phyloP scores from a whole-genome alignment of 2,888 invertebrate genomes.

The Scaptomyza flava region DNA sequence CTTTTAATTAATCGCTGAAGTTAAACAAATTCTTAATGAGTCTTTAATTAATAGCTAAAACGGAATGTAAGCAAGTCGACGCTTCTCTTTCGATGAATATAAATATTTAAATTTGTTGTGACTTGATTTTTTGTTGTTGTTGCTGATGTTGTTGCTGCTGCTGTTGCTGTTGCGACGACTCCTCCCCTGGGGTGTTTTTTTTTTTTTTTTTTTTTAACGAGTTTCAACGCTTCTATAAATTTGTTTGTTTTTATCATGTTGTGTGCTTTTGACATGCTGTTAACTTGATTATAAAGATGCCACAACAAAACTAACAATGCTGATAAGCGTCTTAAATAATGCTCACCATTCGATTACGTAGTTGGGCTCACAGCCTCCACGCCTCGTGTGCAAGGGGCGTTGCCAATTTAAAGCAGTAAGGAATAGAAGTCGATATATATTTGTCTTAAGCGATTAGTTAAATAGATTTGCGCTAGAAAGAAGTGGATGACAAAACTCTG shows the following conservation, averaged over 20 bases:
- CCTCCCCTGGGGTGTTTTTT: constrained; percentile 74
- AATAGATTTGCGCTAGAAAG: constrained; percentile 13
- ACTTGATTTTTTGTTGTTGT: constrained; percentile 56
- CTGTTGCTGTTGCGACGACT: constrained; percentile 39
- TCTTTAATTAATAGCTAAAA: constrained; percentile 77
- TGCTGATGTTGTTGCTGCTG: constrained; percentile 18
- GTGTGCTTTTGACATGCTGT: constrained; percentile 33
- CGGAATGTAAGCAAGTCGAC: constrained; percentile 54
- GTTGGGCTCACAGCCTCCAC: not conserved
- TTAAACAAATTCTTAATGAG: constrained; percentile 78
- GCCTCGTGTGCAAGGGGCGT: constrained; percentile 30
- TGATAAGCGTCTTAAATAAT: constrained; percentile 40
- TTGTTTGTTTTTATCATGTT: constrained; percentile 35
- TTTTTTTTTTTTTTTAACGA: constrained; percentile 54
- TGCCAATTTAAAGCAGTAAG: not conserved
- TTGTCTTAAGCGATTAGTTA: constrained; percentile 15
- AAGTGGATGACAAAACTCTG: constrained; percentile 25
- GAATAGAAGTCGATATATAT: constrained; percentile 7
- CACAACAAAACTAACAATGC: constrained; percentile 45
- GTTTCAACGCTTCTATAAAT: constrained; percentile 66
- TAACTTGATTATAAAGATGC: constrained; percentile 50
- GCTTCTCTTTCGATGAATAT: constrained; percentile 24
- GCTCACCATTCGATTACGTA: constrained; percentile 1
- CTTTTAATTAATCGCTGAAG: constrained; percentile 72
- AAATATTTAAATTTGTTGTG: constrained; percentile 65